Percentiles rank a stretch among this genome's conserved stretches.
Evolutionary conservation across 2,113 vertebrate species (phyloP).

Genomic region (Nematolebias whitei): DNA sequence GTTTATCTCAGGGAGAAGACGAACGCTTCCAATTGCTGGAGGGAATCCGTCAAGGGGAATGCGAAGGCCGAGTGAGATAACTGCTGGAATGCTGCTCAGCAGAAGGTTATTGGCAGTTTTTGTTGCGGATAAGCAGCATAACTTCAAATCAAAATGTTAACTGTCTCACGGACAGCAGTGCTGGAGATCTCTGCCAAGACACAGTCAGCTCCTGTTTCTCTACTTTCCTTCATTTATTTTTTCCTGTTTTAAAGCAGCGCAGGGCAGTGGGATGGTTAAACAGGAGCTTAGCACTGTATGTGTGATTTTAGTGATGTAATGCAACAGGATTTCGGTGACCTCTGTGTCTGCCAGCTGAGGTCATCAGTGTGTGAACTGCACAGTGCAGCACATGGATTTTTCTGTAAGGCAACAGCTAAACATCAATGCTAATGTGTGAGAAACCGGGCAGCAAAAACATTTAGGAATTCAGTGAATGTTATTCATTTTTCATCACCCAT

Average conservation of each 20-base stretch:
- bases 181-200: not conserved
- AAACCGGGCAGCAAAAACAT: too few species aligned
- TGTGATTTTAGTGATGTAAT: conserved; percentile 24
- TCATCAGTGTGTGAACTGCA: not conserved
- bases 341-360: conserved; percentile 27
- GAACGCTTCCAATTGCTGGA: conserved; percentile 14
- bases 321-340: conserved; percentile 29
- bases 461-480: too few species aligned
- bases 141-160: conserved; percentile 5
- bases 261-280: conserved; percentile 19
- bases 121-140: conserved; percentile 2
- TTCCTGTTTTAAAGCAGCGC: not conserved
- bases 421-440: too few species aligned
- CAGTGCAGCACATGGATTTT: too few species aligned
- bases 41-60: conserved; percentile 16
- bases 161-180: not conserved
- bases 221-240: conserved; percentile 24
- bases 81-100: not conserved
- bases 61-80: conserved; percentile 16
- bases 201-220: not conserved
- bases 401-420: too few species aligned
- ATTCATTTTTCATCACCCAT: too few species aligned
- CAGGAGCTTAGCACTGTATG: not conserved
- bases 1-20: conserved; percentile 1
- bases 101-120: conserved; percentile 15